Evolutionary conservation across 2,888 invertebrate species (phyloP).

Genomic region (Petrolisthes cinctipes): DNA sequence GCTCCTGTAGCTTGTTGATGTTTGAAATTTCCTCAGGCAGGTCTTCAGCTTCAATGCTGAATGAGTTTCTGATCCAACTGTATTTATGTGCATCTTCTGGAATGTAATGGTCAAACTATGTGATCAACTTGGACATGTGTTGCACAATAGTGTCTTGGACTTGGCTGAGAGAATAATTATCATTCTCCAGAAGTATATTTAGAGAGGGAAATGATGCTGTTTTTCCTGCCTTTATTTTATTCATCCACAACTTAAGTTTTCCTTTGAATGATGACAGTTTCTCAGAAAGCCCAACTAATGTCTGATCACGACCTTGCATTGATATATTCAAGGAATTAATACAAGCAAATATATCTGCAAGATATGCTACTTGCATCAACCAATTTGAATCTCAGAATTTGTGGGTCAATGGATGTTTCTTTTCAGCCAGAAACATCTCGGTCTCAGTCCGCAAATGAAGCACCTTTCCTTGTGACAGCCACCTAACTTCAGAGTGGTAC

Average conservation of each 20-base stretch:
- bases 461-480: conserved; percentile 12
- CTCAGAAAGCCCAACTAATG: conserved; percentile 40
- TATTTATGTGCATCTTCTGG: too few species aligned
- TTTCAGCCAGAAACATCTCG: conserved; percentile 7
- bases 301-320: conserved; percentile 46
- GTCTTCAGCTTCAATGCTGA: too few species aligned
- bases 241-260: conserved; percentile 30
- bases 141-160: conserved; percentile 30
- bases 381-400: conserved; percentile 31
- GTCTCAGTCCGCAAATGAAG: background rate
- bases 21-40: too few species aligned
- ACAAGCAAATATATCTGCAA: conserved; percentile 30
- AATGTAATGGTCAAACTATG: too few species aligned
- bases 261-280: conserved; percentile 36
- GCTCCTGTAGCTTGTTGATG: too few species aligned
- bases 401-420: conserved; percentile 7
- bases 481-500: too few species aligned
- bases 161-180: conserved; percentile 25
- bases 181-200: conserved; percentile 26
- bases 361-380: too few species aligned
- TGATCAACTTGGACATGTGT: too few species aligned
- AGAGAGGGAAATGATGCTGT: conserved; percentile 33
- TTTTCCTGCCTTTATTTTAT: conserved; percentile 15
- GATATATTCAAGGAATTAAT: conserved; percentile 34
- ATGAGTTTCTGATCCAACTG: too few species aligned